Base-by-base conservation (phyloP, 30 jellyfish, hydroid and myxozoan genomes). In the Chrysaora quinquecirrha region DNA sequence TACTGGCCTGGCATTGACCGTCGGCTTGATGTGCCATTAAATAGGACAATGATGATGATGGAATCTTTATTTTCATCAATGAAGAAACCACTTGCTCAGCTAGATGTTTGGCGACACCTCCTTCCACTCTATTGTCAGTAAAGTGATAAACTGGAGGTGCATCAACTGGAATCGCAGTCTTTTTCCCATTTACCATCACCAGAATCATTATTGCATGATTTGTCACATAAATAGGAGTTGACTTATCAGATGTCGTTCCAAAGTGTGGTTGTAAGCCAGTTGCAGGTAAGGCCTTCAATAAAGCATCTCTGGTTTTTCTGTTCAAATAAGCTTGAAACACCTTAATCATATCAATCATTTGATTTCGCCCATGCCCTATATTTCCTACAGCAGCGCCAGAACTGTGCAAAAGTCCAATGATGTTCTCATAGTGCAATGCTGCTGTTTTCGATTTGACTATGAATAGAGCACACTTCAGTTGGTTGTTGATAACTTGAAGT, bases 381-480 rank as follows among this genome's bases (percentile, higher is more conserved):
- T 75, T 75, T 54, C 87, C 87, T 48, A 75, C 87, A 31, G 43
- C 87, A 28, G 82, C 82, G 34, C 82, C 82, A 70, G 64, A 54
- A 58, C 87, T 75, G 76, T 56, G 47, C 48, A 75, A 6, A 46
- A 75, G 52, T 3, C 77, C 65, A 58, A 75, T 75, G 64, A 56
- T 77, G 56, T 75, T 75, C 38, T 54, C 87, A 32, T 75, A 75
- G 38, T 75, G 87, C 77, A 75, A 32, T 29, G 87, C 87, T 48
- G 87, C 87, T 48, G 77, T 34, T 75, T 75, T 75, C 1, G 64
- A 25, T 66, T 75, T 52, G 21, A 75, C 87, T 28, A 75, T 50
- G 28, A 75, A 50, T 28, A 75, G 87, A 1, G 87, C 87, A 23
- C 35, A 52, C 49, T 75, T 75, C 87, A 75, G 47, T 75, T 75